A percentile compares a stretch with the other conserved stretches of the same genome.
Evolutionary conservation across 2,113 vertebrate species (phyloP).

Genomic region (Hippoglossus stenolepis): DNA sequence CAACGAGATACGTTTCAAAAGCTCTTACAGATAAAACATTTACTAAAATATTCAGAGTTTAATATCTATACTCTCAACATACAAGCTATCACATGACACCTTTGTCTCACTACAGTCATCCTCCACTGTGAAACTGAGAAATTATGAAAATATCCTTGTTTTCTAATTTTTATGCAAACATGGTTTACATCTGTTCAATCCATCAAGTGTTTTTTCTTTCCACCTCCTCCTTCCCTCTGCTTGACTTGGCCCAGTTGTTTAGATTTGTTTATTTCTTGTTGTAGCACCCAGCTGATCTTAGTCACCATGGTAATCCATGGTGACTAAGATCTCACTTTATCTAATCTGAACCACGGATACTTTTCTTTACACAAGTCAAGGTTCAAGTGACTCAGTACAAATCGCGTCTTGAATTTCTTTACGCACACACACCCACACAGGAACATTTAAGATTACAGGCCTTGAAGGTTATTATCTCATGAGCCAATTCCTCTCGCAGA

Average conservation of each 20-base stretch:
- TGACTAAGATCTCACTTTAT: conserved; percentile 15
- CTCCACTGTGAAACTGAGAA: too few species aligned
- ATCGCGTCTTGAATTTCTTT: conserved; percentile 9
- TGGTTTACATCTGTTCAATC: background rate
- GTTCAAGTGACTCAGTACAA: conserved; percentile 42
- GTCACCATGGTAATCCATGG: too few species aligned
- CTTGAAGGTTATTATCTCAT: background rate
- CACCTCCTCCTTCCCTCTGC: too few species aligned
- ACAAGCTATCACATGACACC: background rate
- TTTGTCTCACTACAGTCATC: background rate
- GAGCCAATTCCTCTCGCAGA: too few species aligned
- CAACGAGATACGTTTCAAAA: background rate
- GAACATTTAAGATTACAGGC: conserved; percentile 1
- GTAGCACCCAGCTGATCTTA: background rate
- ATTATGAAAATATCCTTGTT: background rate
- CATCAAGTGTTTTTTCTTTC: background rate
- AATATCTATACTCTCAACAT: background rate
- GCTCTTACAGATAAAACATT: background rate
- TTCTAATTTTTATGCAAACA: background rate
- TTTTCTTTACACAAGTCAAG: conserved; percentile 23
- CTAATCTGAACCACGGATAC: conserved; percentile 27
- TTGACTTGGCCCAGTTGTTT: background rate
- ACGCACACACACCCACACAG: background rate
- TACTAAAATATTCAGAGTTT: background rate
- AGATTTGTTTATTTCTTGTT: conserved; percentile 11